Conservation (phyloP, 2,797 vertebrate species). For the Euphonia xanthogaster region DNA sequence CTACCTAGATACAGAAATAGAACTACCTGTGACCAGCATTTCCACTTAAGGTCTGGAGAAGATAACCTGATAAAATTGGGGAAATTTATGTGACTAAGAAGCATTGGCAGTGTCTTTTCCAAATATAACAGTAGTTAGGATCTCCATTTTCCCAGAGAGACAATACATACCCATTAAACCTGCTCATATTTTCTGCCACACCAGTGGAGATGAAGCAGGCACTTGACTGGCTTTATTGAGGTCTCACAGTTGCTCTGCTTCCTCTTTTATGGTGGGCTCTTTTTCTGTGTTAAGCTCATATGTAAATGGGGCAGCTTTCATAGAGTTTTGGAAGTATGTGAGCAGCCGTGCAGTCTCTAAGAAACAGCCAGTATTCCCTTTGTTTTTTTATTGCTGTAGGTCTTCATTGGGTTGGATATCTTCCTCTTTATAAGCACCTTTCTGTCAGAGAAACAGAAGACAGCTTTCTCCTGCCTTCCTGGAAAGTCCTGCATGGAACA, state of each 20-base stretch:
- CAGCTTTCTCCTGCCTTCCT: not conserved
- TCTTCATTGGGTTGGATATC: constrained; percentile 2
- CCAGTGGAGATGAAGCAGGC: not conserved
- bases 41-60: constrained; percentile 49
- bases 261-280: not conserved
- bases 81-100: not conserved
- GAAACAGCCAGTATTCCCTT: constrained; percentile 47
- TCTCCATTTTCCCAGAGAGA: not conserved
- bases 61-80: constrained; percentile 25
- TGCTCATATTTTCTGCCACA: not conserved
- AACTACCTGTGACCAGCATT: constrained; percentile 14
- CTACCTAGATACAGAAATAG: constrained; percentile 30
- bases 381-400: constrained; percentile 43
- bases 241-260: not conserved
- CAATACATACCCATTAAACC: not conserved
- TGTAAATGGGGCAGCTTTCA: constrained; percentile 9
- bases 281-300: not conserved
- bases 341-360: constrained; percentile 21
- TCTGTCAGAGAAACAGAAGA: not conserved
- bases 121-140: not conserved
- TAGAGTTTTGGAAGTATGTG: constrained; percentile 32
- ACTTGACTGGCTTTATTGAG: not conserved
- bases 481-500: not conserved
- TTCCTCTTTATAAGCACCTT: not conserved
- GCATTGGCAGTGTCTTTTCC: not conserved